Conservation (phyloP, 2,888 invertebrate genomes). For the Odontocolon sp. region DNA sequence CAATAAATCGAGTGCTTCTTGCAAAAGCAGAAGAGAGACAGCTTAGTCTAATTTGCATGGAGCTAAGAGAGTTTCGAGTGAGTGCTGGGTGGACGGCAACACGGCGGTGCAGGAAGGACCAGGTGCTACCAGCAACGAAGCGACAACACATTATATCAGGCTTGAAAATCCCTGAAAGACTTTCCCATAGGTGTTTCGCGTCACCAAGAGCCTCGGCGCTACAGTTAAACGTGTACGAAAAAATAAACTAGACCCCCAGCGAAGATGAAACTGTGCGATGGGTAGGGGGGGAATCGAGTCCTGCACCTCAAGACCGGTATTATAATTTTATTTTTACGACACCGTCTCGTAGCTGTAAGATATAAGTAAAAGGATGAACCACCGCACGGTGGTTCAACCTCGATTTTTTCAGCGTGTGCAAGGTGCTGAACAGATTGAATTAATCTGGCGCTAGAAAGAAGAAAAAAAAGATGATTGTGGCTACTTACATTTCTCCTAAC, state of each 20-base stretch:
- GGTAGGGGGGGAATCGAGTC: constrained; percentile 39
- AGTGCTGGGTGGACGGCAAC: constrained; percentile 17
- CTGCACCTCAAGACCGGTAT: constrained; percentile 55
- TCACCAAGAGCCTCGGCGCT: constrained; percentile 8
- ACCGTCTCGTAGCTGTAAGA: neutral
- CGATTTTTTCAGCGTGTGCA: constrained; percentile 59
- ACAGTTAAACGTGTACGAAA: constrained; percentile 58
- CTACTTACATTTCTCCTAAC: neutral
- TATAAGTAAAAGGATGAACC: neutral
- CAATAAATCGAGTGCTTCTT: constrained; percentile 69
- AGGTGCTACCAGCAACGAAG: constrained; percentile 53
- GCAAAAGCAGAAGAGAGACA: constrained; percentile 46
- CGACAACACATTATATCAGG: constrained; percentile 45
- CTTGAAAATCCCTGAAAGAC: constrained; percentile 65
- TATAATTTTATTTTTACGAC: constrained; percentile 49
- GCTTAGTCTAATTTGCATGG: constrained; percentile 74
- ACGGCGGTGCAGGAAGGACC: constrained; percentile 37
- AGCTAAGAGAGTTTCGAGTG: constrained; percentile 68
- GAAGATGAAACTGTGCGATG: constrained; percentile 64
- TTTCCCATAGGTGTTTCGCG: constrained; percentile 70
- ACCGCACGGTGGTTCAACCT: constrained; percentile 38
- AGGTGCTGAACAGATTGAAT: constrained; percentile 72
- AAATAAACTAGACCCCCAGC: constrained; percentile 73
- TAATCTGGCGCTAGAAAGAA: constrained; percentile 33
- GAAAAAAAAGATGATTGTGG: constrained; percentile 10